These are phyloP conservation scores for Punctoribates punctum DNA, from an alignment of 2,888 invertebrate species.

Conservation along the genomic window DNA sequence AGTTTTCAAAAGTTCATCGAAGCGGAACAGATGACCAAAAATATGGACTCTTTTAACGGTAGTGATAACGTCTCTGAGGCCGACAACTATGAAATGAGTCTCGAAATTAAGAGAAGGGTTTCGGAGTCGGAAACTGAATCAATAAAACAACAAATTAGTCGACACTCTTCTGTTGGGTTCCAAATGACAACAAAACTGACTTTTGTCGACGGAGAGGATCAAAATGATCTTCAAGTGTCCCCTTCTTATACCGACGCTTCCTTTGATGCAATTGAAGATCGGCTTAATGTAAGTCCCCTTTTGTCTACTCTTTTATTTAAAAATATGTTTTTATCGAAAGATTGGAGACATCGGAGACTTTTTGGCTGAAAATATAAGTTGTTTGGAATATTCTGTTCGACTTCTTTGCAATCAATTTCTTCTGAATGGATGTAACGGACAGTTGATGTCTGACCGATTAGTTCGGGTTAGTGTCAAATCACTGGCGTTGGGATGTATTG, in stretches of 20 bases:
- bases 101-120: not conserved
- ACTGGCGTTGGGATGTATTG: constrained; percentile 74
- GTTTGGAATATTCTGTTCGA: constrained; percentile 68
- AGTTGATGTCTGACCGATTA: constrained; percentile 66
- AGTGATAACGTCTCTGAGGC: not conserved
- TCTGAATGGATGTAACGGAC: constrained; percentile 60
- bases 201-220: constrained; percentile 2
- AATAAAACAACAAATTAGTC: not conserved
- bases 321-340: not conserved
- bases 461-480: constrained; percentile 87
- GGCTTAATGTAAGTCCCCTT: constrained; percentile 44
- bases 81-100: not conserved
- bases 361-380: constrained; percentile 61
- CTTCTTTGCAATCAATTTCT: constrained; percentile 70
- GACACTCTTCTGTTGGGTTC: not conserved
- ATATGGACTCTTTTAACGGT: not conserved
- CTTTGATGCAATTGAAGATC: not conserved
- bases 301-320: constrained; percentile 43
- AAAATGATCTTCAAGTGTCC: not conserved
- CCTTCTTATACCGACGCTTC: constrained; percentile 18
- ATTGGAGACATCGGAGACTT: constrained; percentile 36
- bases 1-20: not conserved
- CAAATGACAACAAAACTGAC: constrained; percentile 29
- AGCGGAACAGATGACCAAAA: not conserved
- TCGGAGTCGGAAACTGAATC: not conserved